Conservation (phyloP, 2,888 invertebrate species). For the Dryadula phaetusa region DNA sequence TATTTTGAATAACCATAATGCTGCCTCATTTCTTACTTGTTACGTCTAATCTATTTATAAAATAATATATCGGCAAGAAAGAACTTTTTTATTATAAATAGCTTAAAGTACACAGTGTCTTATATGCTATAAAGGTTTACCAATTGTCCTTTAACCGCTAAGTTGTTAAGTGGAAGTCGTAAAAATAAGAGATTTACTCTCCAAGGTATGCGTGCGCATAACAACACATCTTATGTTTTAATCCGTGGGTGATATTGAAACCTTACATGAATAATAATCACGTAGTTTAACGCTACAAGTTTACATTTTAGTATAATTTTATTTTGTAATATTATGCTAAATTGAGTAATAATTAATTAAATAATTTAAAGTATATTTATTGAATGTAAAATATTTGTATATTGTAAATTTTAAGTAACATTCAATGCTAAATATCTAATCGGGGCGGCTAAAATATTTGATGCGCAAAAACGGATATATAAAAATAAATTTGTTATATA, state of each 20-base stretch:
- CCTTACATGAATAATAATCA: neutral
- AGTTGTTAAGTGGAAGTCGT: constrained; percentile 9
- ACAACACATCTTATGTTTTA: constrained; percentile 5
- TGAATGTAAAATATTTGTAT: neutral
- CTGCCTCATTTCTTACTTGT: no score
- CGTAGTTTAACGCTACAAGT: neutral
- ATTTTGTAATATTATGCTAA: neutral
- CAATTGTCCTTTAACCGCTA: constrained; percentile 22
- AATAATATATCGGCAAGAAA: neutral
- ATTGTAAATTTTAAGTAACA: no score
- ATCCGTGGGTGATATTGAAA: constrained; percentile 1
- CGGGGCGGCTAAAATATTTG: neutral
- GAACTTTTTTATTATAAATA: neutral
- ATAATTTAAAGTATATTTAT: neutral
- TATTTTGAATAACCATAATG: neutral
- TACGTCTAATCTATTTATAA: no score
- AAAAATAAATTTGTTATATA: no score
- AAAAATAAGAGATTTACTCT: constrained; percentile 25
- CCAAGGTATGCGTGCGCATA: constrained; percentile 13
- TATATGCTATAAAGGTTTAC: neutral
- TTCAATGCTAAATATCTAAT: no score
- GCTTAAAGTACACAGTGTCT: neutral
- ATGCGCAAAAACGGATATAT: neutral
- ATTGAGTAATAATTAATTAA: no score
- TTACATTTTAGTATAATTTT: no score